These are phyloP conservation scores for Aleadryas rufinucha DNA, from an alignment of 2,113 vertebrate species.

Conservation along the genomic window DNA sequence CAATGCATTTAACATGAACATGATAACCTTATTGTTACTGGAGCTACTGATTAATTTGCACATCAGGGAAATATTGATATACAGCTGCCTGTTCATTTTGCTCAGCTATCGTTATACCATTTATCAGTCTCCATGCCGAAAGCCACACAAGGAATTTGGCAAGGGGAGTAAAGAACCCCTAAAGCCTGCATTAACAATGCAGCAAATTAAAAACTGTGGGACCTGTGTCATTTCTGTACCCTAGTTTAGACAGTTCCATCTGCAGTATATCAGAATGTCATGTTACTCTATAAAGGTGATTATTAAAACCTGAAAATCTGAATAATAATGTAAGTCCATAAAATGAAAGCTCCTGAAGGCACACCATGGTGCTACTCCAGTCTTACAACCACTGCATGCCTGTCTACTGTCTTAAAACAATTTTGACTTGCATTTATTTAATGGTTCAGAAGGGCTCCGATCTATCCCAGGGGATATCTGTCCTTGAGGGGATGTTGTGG, in stretches of 20 bases:
- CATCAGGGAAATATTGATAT: slow-evolving; percentile 17
- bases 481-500: not conserved
- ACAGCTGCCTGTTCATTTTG: slow-evolving; percentile 32
- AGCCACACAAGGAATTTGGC: not conserved
- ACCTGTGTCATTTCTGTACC: not conserved
- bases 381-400: not conserved
- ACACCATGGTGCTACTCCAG: fast-evolving
- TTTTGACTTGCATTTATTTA: not conserved
- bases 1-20: not conserved
- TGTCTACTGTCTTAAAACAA: not conserved
- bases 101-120: not conserved
- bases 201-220: not conserved
- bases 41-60: slow-evolving; percentile 21
- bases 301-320: not conserved
- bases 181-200: not conserved
- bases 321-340: fast-evolving
- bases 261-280: not conserved
- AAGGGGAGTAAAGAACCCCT: not conserved
- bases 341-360: not conserved
- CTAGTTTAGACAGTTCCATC: not conserved
- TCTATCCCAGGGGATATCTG: not conserved
- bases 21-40: slow-evolving; percentile 5
- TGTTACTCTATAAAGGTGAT: fast-evolving
- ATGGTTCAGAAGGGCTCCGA: not conserved
- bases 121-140: not conserved